phyloP scores from a whole-genome alignment of 2,113 vertebrate species.

The Gallinago undulata region DNA sequence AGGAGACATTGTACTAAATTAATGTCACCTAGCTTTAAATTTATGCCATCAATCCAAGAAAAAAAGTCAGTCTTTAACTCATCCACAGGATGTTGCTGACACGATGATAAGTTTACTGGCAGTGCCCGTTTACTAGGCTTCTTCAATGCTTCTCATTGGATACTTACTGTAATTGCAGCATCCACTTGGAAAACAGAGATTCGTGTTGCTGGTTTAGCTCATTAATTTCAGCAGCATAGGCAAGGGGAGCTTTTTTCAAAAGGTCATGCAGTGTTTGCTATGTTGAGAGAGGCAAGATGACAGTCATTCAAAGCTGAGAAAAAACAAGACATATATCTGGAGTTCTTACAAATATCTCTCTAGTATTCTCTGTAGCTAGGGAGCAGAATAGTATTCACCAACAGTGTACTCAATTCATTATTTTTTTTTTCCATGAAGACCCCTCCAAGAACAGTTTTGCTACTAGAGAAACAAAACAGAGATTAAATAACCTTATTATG shows the following conservation, averaged over 20 bases:
- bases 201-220: slow-evolving; percentile 83
- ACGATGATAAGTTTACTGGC: neutral
- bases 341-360: neutral
- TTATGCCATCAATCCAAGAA: neutral
- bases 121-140: neutral
- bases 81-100: neutral
- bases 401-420: neutral
- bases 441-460: neutral
- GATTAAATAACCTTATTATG: neutral
- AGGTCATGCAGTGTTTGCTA: slow-evolving; percentile 86
- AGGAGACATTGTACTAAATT: neutral
- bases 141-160: neutral
- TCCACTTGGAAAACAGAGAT: slow-evolving; percentile 91
- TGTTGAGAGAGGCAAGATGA: neutral
- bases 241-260: slow-evolving; percentile 78
- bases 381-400: neutral
- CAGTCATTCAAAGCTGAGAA: neutral
- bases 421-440: neutral
- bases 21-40: neutral
- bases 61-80: neutral
- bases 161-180: slow-evolving; percentile 93
- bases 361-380: neutral
- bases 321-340: neutral
- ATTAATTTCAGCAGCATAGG: slow-evolving; percentile 84
- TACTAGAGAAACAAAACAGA: neutral